phyloP scores from a whole-genome alignment of 2,113 vertebrate genomes.

The Sinocyclocheilus anshuiensis region DNA sequence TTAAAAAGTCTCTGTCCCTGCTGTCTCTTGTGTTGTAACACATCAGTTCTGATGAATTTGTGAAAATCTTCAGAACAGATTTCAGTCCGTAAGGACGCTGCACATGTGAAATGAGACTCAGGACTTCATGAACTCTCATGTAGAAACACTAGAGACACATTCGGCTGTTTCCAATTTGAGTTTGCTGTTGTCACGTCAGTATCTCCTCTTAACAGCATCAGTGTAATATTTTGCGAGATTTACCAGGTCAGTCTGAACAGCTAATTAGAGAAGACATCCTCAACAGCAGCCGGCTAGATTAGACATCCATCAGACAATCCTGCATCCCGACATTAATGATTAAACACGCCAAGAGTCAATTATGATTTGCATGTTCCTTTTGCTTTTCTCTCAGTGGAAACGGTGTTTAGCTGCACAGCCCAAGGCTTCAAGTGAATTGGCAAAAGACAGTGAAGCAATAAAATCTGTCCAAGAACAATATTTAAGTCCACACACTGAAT shows the following conservation, averaged over 20 bases:
- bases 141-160: background rate
- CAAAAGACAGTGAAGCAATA: constrained; percentile 25
- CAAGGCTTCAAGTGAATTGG: constrained; percentile 69
- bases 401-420: constrained; percentile 70
- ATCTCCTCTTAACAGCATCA: constrained; percentile 19
- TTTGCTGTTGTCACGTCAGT: constrained; percentile 31
- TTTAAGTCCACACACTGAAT: background rate
- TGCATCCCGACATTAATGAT: constrained; percentile 68
- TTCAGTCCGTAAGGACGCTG: background rate
- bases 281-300: constrained; percentile 68
- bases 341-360: constrained; percentile 74
- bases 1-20: background rate
- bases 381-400: constrained; percentile 60
- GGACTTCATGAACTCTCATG: too few relatives aligned
- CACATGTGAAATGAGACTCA: background rate
- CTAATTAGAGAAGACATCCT: constrained; percentile 66
- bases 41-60: too few relatives aligned
- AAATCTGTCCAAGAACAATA: background rate
- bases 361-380: constrained; percentile 73
- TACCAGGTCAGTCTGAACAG: constrained; percentile 53
- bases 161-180: background rate
- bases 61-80: too few relatives aligned
- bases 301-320: constrained; percentile 67
- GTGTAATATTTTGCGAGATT: constrained; percentile 53
- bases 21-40: too few relatives aligned